Evolutionary conservation across 2,113 vertebrate genomes (phyloP), one percentile per base, ranked within the genome.

Genomic region (Pterocles gutturalis): DNA sequence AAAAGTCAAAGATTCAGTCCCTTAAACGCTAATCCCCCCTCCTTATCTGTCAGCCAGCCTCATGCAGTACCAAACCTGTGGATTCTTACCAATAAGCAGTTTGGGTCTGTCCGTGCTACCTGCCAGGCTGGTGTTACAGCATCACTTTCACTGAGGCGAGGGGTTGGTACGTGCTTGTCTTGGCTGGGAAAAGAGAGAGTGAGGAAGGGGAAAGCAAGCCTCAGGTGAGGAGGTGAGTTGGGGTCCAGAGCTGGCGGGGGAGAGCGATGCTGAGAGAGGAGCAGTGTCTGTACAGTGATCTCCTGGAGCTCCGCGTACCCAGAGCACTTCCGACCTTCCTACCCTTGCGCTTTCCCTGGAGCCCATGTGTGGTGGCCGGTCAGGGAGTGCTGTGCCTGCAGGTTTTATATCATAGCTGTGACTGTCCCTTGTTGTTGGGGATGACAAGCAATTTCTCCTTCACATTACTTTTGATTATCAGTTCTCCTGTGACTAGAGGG

Each of bases 291-390:
- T 46, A 31, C 0, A 0, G 45, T 0, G 1, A 25, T 18, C 33
- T 34, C 53, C 61, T 19, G 0, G 2, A 31, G 17, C 11, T 46
- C 8, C 1, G 0, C 0, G 4, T 71, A 13, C 53, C 21, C 3
- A 1, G 65, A 46, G 26, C 26, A 4, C 6, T 73, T 14, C 33
- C 73, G 45, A 25, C 67, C 6, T 5, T 19, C 12, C 38, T 28
- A 31, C 11, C 36, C 4, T 3, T 7, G 0, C 2, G 3, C 34
- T 12, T 64, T 21, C 49, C 71, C 77, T 14, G 16, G 5, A 33
- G 45, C 20, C 9, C 0, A 0, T 7, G 34, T 1, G 11, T 8
- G 5, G 29, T 17, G 21, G 29, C 86, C 77, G 83, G 6, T 1
- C 3, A 0, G 6, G 38, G 29, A 46, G 62, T 11, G 88, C 53